Evolutionary conservation across 1,140 invertebrate species (phyloP).

Genomic region (Meteorus sp.): DNA sequence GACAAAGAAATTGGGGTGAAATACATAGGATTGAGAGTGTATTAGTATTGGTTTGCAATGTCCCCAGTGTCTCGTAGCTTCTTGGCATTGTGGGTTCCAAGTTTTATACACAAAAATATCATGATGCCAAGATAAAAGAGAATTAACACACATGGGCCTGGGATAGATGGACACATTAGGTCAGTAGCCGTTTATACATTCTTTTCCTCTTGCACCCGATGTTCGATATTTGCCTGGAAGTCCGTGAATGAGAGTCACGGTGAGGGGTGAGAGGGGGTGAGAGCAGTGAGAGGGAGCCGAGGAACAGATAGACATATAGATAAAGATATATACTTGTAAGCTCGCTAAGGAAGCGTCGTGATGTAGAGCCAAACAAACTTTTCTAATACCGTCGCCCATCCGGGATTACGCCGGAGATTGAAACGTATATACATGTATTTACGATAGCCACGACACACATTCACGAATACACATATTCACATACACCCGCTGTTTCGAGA

Average conservation of each 20-base stretch:
- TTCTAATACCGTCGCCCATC: constrained; percentile 54
- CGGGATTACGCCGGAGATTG: constrained; percentile 52
- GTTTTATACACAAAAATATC: too few relatives aligned
- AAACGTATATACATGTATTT: constrained; percentile 53
- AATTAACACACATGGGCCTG: constrained; percentile 16
- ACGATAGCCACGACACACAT: too few relatives aligned
- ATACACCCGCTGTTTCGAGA: constrained; percentile 32
- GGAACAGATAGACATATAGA: constrained; percentile 14
- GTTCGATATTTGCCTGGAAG: too few relatives aligned
- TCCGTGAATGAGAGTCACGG: too few relatives aligned
- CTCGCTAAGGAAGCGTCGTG: constrained; percentile 40
- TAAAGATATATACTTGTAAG: constrained; percentile 32
- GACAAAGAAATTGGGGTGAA: constrained; percentile 27
- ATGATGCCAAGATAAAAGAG: background rate
- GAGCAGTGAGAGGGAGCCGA: constrained; percentile 15
- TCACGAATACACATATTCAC: too few relatives aligned
- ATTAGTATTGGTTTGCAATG: constrained; percentile 31
- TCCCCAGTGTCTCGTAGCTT: constrained; percentile 50
- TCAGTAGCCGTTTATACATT: too few relatives aligned
- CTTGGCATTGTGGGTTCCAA: constrained; percentile 34
- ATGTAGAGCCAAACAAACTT: constrained; percentile 54
- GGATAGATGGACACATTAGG: too few relatives aligned
- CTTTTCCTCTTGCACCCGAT: too few relatives aligned
- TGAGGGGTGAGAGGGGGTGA: too few relatives aligned
- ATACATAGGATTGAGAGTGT: constrained; percentile 46